Conservation (phyloP, 1,140 invertebrate genomes). For the Orchestia grillus region DNA sequence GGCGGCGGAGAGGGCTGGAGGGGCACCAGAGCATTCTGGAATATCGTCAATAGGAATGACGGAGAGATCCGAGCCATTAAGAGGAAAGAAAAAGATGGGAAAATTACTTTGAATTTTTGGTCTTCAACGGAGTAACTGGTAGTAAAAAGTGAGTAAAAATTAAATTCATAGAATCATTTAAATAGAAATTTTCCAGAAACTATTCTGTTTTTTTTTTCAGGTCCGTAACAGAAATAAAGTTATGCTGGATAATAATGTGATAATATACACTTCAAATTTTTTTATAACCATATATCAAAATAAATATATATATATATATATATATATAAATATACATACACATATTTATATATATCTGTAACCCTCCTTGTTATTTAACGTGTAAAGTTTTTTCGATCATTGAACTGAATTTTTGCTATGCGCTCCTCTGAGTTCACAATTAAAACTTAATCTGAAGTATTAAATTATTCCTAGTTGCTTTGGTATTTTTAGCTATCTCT, state of each 20-base stretch:
- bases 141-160: background rate
- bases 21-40: background rate
- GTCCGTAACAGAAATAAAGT: no score
- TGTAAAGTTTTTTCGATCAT: background rate
- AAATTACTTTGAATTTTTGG: background rate
- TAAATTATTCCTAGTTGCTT: background rate
- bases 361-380: no score
- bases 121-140: background rate
- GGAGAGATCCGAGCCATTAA: background rate
- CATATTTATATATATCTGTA: no score
- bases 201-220: background rate
- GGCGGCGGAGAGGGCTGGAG: background rate
- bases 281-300: no score
- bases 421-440: background rate
- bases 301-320: no score
- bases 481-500: background rate
- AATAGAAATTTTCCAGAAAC: background rate
- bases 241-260: no score
- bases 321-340: no score
- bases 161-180: background rate
- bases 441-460: background rate
- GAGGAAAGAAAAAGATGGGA: background rate
- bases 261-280: no score
- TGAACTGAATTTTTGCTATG: background rate
- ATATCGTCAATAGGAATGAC: background rate